A percentile compares a stretch with the other conserved stretches of the same genome.
Evolutionary conservation across 2,113 vertebrate species (phyloP).

Genomic region (Galbula dea): DNA sequence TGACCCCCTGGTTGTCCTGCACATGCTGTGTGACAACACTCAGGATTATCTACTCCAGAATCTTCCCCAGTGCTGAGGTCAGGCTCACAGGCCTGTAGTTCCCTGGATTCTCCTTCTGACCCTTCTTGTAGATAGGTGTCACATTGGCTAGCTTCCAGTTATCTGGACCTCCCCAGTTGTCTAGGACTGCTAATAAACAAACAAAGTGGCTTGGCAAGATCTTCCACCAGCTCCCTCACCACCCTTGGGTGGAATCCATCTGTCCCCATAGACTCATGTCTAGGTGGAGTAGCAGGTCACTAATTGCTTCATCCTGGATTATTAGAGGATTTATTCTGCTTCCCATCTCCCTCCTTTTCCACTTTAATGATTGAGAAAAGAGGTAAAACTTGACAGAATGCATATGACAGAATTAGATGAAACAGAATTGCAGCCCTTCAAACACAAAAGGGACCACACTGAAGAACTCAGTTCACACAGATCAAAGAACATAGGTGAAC

Average conservation of each 20-base stretch:
- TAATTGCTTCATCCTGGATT: too few species aligned
- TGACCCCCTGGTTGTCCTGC: too few species aligned
- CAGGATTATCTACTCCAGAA: too few species aligned
- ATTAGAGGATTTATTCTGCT: too few species aligned
- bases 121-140: not conserved
- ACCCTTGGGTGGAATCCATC: too few species aligned
- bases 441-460: rapidly evolving
- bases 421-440: not conserved
- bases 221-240: not conserved
- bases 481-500: not conserved
- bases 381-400: not conserved
- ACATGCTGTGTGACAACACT: too few species aligned
- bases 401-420: not conserved
- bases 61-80: too few species aligned
- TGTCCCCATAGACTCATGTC: too few species aligned
- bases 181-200: not conserved
- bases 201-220: not conserved
- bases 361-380: not conserved
- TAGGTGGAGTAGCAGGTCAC: too few species aligned
- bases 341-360: not conserved
- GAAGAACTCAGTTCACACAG: not conserved
- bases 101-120: too few species aligned
- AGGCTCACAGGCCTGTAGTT: too few species aligned
- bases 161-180: not conserved
- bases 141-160: not conserved